These are phyloP conservation scores for Branchellion lobata DNA, from an alignment of 2,888 invertebrate genomes.

Conservation along the genomic window DNA sequence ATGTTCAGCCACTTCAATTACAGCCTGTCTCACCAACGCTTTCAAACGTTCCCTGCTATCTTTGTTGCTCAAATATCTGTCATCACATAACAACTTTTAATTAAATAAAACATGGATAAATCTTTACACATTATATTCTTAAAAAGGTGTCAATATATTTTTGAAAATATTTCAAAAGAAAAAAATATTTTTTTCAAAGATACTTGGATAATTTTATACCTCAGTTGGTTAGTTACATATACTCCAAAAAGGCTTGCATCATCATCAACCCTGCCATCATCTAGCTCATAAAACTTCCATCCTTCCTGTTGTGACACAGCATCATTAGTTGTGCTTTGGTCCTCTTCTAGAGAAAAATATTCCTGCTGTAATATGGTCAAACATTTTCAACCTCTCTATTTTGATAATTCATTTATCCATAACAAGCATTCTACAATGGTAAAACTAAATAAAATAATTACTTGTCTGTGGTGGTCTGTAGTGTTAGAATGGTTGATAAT, in stretches of 20 bases:
- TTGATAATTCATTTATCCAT: no score
- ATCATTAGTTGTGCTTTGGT: neutral
- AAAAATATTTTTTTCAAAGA: no score
- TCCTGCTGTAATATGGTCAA: neutral
- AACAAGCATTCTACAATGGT: no score
- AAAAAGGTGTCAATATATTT: no score
- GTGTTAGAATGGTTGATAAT: slow-evolving; percentile 38
- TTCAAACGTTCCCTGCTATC: neutral
- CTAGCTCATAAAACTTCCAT: no score
- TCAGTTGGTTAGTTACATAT: neutral
- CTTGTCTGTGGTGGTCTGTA: slow-evolving; percentile 35
- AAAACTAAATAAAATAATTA: no score
- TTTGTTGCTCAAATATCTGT: neutral
- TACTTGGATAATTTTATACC: no score
- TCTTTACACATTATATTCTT: no score
- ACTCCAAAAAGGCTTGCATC: slow-evolving; percentile 2
- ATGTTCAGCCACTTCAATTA: slow-evolving; percentile 6
- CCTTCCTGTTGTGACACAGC: neutral
- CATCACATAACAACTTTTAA: no score
- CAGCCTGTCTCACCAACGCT: neutral
- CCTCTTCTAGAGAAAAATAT: neutral
- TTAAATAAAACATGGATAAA: no score
- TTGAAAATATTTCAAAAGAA: no score
- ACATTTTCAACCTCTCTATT: no score
- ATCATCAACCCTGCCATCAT: neutral